phyloP scores from a whole-genome alignment of 1,140 invertebrate genomes.

The Drosophila lowei region DNA sequence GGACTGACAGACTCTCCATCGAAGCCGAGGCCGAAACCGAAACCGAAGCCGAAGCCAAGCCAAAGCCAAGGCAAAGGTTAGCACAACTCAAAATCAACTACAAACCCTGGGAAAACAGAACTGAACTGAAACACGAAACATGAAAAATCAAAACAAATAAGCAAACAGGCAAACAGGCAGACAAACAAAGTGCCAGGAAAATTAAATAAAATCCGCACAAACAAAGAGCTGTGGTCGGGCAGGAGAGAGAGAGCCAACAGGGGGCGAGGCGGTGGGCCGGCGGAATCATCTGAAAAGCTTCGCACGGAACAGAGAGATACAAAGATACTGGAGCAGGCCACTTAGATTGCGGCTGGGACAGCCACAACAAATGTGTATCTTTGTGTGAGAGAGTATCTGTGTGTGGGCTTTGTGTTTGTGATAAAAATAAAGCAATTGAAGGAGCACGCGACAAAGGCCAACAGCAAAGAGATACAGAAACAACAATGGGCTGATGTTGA shows the following conservation, averaged over 20 bases:
- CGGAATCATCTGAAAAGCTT: conserved; percentile 21
- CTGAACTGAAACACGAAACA: conserved; percentile 42
- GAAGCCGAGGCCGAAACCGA: too few relatives aligned
- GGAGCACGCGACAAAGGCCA: conserved; percentile 36
- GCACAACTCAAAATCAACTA: conserved; percentile 23
- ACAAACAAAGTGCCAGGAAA: conserved; percentile 69
- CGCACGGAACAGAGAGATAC: conserved; percentile 25
- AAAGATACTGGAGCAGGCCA: conserved; percentile 44
- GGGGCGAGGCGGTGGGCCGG: neutral
- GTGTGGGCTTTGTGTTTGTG: conserved; percentile 31
- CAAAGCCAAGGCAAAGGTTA: conserved; percentile 31
- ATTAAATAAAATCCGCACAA: conserved; percentile 66
- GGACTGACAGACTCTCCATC: too few relatives aligned
- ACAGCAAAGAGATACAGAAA: conserved; percentile 36
- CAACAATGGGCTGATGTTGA: neutral
- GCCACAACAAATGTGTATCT: conserved; percentile 27
- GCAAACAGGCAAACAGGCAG: conserved; percentile 68
- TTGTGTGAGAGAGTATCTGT: conserved; percentile 22
- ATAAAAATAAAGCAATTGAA: conserved; percentile 60
- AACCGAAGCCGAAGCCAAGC: neutral
- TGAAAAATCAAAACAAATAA: conserved; percentile 74
- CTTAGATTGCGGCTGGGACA: conserved; percentile 53
- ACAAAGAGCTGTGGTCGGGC: conserved; percentile 39
- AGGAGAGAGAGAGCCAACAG: conserved; percentile 7
- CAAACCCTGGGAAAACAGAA: conserved; percentile 27